phyloP scores from a whole-genome alignment of 2,888 invertebrate genomes.

The Galerucella nymphaeae region DNA sequence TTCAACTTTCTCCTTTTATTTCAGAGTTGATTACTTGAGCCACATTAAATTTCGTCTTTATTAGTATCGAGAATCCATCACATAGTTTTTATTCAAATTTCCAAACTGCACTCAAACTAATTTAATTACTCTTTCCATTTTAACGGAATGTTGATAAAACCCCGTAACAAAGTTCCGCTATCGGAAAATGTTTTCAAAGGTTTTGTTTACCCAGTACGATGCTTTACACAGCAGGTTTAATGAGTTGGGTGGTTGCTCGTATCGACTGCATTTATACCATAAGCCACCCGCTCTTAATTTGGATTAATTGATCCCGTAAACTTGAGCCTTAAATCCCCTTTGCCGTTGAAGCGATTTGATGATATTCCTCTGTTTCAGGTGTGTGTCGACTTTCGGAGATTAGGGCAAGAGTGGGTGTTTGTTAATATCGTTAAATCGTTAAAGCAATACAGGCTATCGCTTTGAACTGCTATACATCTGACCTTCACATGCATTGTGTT shows the following conservation, averaged over 20 bases:
- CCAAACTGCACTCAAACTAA: slow-evolving; percentile 4
- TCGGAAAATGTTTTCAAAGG: slow-evolving; percentile 28
- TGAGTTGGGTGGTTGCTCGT: slow-evolving; percentile 23
- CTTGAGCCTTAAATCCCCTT: slow-evolving; percentile 28
- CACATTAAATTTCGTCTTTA: neutral
- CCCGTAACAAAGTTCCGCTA: slow-evolving; percentile 4
- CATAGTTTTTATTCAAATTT: neutral
- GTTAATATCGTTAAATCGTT: slow-evolving; percentile 3
- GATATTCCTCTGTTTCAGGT: slow-evolving; percentile 26
- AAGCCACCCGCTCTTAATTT: slow-evolving; percentile 21
- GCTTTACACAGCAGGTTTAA: slow-evolving; percentile 26
- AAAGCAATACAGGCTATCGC: neutral
- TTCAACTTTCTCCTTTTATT: too few species aligned
- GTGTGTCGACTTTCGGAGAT: slow-evolving; percentile 4
- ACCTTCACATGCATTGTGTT: neutral
- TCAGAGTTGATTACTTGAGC: neutral
- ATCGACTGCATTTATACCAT: slow-evolving; percentile 19
- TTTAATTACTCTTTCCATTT: slow-evolving; percentile 5
- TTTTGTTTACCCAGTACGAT: slow-evolving; percentile 22
- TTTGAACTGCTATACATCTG: neutral
- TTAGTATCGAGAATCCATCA: neutral
- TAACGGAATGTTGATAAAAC: slow-evolving; percentile 13
- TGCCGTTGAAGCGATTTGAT: slow-evolving; percentile 20
- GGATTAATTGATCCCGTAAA: slow-evolving; percentile 31
- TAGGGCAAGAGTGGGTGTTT: neutral